Conservation (phyloP, 2,888 invertebrate genomes). For the Rhingia campestris region DNA sequence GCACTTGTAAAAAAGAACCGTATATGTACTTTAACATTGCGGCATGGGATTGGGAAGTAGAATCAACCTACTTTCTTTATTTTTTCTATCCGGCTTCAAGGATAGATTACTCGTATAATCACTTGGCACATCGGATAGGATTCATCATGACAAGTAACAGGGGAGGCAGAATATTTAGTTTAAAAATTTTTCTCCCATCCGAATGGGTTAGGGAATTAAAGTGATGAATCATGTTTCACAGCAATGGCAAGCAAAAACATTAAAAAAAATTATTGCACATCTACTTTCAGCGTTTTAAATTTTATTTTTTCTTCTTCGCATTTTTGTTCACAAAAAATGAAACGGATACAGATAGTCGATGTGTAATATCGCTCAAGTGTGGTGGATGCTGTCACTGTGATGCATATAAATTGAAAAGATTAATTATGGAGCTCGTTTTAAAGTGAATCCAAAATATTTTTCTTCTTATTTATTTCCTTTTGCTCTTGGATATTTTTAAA, state of each 20-base stretch:
- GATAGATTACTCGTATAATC: conserved; percentile 55
- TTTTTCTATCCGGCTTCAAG: conserved; percentile 38
- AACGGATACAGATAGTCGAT: too few relatives aligned
- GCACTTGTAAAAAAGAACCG: conserved; percentile 6
- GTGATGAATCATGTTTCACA: not conserved
- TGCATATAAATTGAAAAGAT: conserved; percentile 28
- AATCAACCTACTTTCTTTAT: conserved; percentile 11
- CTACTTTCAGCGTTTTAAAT: not conserved
- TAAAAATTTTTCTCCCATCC: conserved; percentile 9
- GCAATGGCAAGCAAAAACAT: conserved; percentile 36
- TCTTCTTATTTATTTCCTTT: not conserved
- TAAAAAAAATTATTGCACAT: not conserved
- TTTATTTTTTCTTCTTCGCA: not conserved
- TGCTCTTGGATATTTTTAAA: not conserved
- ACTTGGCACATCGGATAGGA: conserved; percentile 25
- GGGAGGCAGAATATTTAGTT: conserved; percentile 27
- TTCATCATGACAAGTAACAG: conserved; percentile 25
- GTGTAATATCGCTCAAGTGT: not conserved
- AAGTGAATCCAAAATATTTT: not conserved
- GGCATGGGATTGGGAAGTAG: conserved; percentile 31
- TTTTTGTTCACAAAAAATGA: not conserved
- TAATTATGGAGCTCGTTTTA: conserved; percentile 11
- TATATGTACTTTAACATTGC: conserved; percentile 8
- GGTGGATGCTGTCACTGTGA: conserved; percentile 9
- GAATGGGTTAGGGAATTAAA: conserved; percentile 5